Evolutionary conservation across 1,140 invertebrate species (phyloP), one percentile per base, ranked within the genome.

Genomic region (Psilanteris sp.): DNA sequence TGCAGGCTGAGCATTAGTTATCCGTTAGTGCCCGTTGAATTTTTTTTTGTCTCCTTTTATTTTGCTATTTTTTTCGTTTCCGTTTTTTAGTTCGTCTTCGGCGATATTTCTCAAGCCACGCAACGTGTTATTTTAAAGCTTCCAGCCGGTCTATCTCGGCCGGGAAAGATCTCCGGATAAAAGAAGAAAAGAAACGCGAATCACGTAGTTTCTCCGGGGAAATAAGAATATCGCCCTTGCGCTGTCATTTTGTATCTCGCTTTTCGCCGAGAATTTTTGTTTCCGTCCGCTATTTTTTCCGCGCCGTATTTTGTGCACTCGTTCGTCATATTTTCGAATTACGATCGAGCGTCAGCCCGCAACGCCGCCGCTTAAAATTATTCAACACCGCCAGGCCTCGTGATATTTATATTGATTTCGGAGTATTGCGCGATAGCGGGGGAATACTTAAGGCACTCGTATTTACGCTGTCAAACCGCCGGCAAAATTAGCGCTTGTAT

Each of bases 401-500:
- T n/a, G n/a, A n/a, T n/a, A n/a, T 50, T 74, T 66, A 74, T 74
- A 74, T 74, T 74, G 70, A 74, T 74, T 74, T 66, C 61, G 44
- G 34, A 41, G n/a, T n/a, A n/a, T n/a, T n/a, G 26, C 26, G 43
- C 34, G 50, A 32, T 24, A 20, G 50, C 26, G 62, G 36, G 44
- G 29, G 16, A 59, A 44, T 15, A 46, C 8, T 43, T 59, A 59
- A 46, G 31, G 24, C 14, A 27, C 9, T 39, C 4, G 22, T 20
- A 20, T 20, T 20, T 20, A 20, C 18, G 18, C n/a, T n/a, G n/a
- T n/a, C n/a, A n/a, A n/a, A n/a, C n/a, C n/a, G n/a, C n/a, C n/a
- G n/a, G n/a, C n/a, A n/a, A n/a, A n/a, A n/a, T n/a, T n/a, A n/a
- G n/a, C n/a, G n/a, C n/a, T n/a, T n/a, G n/a, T n/a, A n/a, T n/a